Base-by-base conservation (phyloP, 2,797 vertebrate genomes). In the Sebastes jordani region DNA sequence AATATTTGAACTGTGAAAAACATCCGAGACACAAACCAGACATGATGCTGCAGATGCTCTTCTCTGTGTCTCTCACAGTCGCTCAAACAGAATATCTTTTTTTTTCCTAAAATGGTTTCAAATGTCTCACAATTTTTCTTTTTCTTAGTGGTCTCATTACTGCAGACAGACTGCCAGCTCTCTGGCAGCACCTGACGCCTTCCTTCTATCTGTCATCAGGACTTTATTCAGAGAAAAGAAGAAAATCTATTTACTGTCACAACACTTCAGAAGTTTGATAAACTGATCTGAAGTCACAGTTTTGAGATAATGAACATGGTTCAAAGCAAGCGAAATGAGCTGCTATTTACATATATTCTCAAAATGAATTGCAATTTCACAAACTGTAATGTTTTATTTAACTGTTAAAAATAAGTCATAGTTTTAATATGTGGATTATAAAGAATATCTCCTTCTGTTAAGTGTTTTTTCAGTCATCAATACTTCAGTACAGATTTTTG, bases 1-100 rank as follows among this genome's bases (percentile, higher is more conserved):
- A 72, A 58, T 2, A 68, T 32, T 20, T 67, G 22, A 73, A 64
- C 7, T 71, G 72, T 73, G 65, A 72, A 64, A 67, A 71, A 7
- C 66, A 61, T 69, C 10, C 0, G 2, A 56, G 27, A 29, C 11
- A 54, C 18, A 68, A 63, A 64, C 38, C 18, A 34, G 32, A 34
- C 32, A 25, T 23, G 30, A 5, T 46, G 29, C 80, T 36, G 14
- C 13, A 49, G 20, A 5, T 52, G 34, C 7, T 36, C 11, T 63
- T 32, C 3, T 25, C 1, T 27, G 1, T 68, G 22, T 11, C 11
- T 69, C 4, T 27, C 10, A 4, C 25, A 16, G 18, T 38, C 27
- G 54, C 20, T 55, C 30, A 49, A 22, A 30, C 10, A 22, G 11
- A 59, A 60, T 4, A 9, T 42, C 5, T 49, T 2, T 29, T 29